Base-by-base conservation (phyloP, 2,797 vertebrate species). In the Botia almorhae region DNA sequence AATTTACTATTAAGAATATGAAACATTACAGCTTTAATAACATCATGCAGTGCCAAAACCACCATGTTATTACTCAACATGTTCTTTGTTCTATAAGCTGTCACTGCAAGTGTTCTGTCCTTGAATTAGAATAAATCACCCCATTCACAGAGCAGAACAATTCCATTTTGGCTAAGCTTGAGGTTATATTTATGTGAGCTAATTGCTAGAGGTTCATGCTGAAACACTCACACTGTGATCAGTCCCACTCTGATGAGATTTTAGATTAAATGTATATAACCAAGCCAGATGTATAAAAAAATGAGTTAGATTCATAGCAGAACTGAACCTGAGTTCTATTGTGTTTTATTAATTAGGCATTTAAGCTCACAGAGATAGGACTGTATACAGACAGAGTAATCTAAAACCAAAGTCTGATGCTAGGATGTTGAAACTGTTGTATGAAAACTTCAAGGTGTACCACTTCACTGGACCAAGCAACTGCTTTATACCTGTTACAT, bases 381-480 rank as follows among this genome's bases (percentile, higher is more conserved):
- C 84, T 86, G 87, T 91, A 83, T 81, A 87, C 85, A 87, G 84
- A 82, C 81, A 86, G 87, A 50, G 87, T 85, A 85, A 88, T 76
- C 83, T 88, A 82, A 94, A 92, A 93, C 92, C 94, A 94, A 95
- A 95, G 92, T 87, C 83, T 90, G 82, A 82, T 89, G 86, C 91
- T 86, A 87, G 53, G 86, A 86, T 88, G 87, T 92, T 92, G 91
- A 85, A 92, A 90, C 21, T 91, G 77, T 91, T 93, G 89, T 92
- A 88, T 79, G 21, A 87, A 89, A 89, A 80, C 56, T 81, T 94
- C 93, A 92, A 85, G 93, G 91, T 93, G 88, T 91, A 86, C 51
- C 90, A 92, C 88, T 93, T 93, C 92, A 90, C 89, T 94, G 94
- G 92, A 94, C 94, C 94, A 94, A 95, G 93, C 94, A 94, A 94